phyloP scores from a whole-genome alignment of 2,888 invertebrate species.

The Conus canariensis region DNA sequence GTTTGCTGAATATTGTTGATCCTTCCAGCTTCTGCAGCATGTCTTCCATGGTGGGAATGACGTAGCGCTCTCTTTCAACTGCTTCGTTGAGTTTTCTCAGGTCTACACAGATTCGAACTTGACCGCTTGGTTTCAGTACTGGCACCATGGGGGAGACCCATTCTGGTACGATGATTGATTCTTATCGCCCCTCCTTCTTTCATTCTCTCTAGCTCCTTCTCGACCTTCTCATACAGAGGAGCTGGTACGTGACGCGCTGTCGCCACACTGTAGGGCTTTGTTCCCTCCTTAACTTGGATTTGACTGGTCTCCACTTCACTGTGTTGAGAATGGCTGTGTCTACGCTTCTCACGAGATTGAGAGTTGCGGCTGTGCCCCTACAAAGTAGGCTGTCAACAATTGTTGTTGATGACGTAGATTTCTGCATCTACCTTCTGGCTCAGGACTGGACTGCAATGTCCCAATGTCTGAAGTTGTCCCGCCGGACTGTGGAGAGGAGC shows the following conservation, averaged over 20 bases:
- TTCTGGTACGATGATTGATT: neutral
- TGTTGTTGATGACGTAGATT: too few relatives aligned
- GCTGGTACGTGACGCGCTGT: neutral
- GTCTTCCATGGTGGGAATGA: neutral
- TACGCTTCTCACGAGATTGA: too few relatives aligned
- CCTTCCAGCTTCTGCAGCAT: neutral
- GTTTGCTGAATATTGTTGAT: neutral
- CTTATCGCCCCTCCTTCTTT: neutral
- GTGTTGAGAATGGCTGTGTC: neutral
- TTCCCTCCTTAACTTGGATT: neutral
- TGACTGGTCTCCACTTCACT: neutral
- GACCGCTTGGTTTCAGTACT: neutral
- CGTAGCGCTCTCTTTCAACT: neutral
- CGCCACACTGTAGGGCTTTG: neutral
- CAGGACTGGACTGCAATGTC: too few relatives aligned
- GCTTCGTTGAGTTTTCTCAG: neutral
- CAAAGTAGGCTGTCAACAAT: too few relatives aligned
- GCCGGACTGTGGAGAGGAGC: too few relatives aligned
- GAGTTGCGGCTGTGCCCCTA: too few relatives aligned
- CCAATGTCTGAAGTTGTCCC: too few relatives aligned
- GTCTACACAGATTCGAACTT: neutral
- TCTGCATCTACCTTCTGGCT: too few relatives aligned
- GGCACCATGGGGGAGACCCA: neutral
- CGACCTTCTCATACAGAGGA: neutral
- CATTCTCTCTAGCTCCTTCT: neutral